Percentiles rank a stretch among this genome's conserved stretches.
These are phyloP conservation scores for Diadema setosum DNA, from an alignment of 35 echinoderm and acorn worm genomes.

Conservation along the genomic window DNA sequence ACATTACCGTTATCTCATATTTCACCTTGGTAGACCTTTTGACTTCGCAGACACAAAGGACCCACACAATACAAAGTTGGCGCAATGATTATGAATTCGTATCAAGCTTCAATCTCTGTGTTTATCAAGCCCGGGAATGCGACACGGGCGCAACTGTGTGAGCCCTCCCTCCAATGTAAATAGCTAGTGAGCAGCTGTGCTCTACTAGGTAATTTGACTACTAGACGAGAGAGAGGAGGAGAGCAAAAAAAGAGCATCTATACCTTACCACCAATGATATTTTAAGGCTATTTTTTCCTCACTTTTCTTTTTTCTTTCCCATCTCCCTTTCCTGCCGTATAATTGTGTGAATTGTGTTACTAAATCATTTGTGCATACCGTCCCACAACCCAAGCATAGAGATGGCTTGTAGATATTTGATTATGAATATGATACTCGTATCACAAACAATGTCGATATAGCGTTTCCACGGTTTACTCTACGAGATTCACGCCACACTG, in stretches of 20 bases:
- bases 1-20: conserved; percentile 16
- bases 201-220: not conserved
- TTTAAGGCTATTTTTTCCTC: not conserved
- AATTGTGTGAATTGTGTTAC: conserved; percentile 5
- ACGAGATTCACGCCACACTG: not conserved
- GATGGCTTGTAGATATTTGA: not conserved
- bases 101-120: conserved; percentile 17
- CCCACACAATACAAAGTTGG: conserved; percentile 14
- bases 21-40: conserved; percentile 15
- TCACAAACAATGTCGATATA: conserved; percentile 29
- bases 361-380: not conserved
- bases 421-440: conserved; percentile 26
- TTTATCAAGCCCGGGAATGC: conserved; percentile 9
- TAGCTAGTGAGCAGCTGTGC: not conserved
- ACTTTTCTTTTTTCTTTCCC: not conserved
- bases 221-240: too few relatives aligned
- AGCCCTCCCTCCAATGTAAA: conserved; percentile 1
- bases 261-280: not conserved
- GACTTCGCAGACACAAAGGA: conserved; percentile 16
- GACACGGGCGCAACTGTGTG: not conserved
- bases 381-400: not conserved
- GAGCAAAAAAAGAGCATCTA: not conserved
- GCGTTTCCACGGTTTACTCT: conserved; percentile 19
- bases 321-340: not conserved
- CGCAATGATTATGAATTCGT: conserved; percentile 26